Percentiles rank a stretch among this genome's conserved stretches.
These are phyloP conservation scores for Myrmecobius fasciatus DNA, from an alignment of 2,113 vertebrate genomes.

Conservation along the genomic window DNA sequence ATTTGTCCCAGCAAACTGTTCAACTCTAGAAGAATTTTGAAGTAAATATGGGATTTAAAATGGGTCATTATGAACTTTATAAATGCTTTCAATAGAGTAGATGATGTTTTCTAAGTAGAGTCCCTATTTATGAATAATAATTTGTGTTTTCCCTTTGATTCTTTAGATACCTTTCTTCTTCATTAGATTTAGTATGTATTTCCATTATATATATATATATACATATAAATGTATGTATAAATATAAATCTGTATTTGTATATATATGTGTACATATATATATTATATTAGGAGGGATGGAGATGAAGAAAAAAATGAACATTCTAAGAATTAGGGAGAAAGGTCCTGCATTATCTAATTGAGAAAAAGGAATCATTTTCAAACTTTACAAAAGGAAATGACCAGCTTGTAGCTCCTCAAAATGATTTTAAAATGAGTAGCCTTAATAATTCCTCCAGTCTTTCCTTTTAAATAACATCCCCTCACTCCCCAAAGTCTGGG, in stretches of 20 bases:
- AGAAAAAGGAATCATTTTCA: conserved; percentile 50
- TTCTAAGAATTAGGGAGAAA: conserved; percentile 27
- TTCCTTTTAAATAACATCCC: background rate
- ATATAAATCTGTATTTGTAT: background rate
- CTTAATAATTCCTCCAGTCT: conserved; percentile 26
- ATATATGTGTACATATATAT: background rate
- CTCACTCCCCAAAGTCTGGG: conserved; percentile 22
- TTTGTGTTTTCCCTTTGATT: conserved; percentile 10
- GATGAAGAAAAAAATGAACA: conserved; percentile 23
- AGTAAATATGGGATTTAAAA: background rate
- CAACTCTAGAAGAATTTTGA: background rate
- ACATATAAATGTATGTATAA: background rate
- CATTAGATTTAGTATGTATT: background rate
- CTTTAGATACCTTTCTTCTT: background rate
- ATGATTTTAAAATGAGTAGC: conserved; percentile 50
- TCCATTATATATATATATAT: background rate
- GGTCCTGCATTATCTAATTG: conserved; percentile 48
- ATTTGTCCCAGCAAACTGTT: background rate
- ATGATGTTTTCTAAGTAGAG: background rate
- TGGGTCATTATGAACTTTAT: background rate
- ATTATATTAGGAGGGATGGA: conserved; percentile 37
- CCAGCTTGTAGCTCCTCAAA: conserved; percentile 51
- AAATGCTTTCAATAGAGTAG: background rate
- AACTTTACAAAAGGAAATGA: conserved; percentile 39
- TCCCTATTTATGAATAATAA: background rate